phyloP scores from a whole-genome alignment of 2,113 vertebrate genomes.

The Dolichotis patagonum region DNA sequence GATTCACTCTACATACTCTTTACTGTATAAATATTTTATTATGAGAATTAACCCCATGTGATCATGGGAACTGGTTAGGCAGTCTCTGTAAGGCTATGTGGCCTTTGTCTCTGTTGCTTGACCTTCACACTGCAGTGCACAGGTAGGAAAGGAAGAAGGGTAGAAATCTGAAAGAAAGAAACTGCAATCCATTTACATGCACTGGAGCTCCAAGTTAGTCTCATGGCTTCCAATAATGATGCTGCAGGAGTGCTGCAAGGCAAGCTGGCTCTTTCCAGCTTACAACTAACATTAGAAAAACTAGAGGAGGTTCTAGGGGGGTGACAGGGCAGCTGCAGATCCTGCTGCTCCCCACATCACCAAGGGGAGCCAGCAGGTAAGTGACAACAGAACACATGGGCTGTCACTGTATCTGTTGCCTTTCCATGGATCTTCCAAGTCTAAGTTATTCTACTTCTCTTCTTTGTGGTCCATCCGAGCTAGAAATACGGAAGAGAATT shows the following conservation, averaged over 20 bases:
- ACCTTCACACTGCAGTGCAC: neutral
- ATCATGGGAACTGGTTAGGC: neutral
- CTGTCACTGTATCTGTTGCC: neutral
- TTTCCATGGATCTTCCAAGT: neutral
- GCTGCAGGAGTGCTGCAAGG: neutral
- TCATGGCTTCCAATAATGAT: rapidly evolving
- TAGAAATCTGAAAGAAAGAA: neutral
- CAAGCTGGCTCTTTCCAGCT: neutral
- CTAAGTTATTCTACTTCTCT: neutral
- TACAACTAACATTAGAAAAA: neutral
- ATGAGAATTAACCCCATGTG: neutral
- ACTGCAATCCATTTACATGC: neutral
- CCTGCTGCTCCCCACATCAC: no score
- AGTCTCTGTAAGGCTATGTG: neutral
- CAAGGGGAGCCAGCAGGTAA: neutral
- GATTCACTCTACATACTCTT: neutral
- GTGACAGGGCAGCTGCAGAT: neutral
- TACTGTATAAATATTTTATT: neutral
- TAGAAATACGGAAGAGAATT: neutral
- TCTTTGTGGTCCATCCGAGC: neutral
- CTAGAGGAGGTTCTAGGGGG: neutral
- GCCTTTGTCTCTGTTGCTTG: neutral
- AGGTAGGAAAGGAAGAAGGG: neutral
- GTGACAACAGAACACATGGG: rapidly evolving
- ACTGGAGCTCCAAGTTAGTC: neutral